Evolutionary conservation across 2,888 invertebrate species (phyloP), one percentile per base, ranked within the genome.

Genomic region (Aporophyla nigra): DNA sequence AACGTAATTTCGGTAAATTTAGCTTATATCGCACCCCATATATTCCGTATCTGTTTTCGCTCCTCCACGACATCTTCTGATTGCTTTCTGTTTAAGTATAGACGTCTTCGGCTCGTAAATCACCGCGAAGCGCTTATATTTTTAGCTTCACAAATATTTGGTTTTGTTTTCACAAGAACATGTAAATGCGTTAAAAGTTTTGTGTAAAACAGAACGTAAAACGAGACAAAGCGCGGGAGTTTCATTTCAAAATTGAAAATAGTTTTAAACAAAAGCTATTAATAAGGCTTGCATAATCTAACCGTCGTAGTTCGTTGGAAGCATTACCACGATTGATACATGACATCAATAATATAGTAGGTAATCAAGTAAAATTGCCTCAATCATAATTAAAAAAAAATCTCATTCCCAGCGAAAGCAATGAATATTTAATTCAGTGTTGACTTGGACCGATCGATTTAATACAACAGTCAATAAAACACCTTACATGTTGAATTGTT

Each of bases 201-300:
- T 77, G 53, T 83, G 86, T 86, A 59, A 71, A 83, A 78, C 83
- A n/a, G 73, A 86, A 86, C 79, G 73, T 59, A 58, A 68, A 59
- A 16, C 10, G 14, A 67, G 19, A 14, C 33, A 40, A 67, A n/a
- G 46, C 51, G 78, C 77, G 82, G n/a, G 16, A 82, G 61, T 16
- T 51, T 59, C 0, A 49, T 71, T 46, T 58, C 10, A 49, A 61
- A 49, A 59, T 24, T 33, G 9, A 54, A 40, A 24, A 16, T 16
- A 33, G 0, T 2, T n/a, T 10, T 54, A 1, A 14, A 7, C 0
- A 5, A 27, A n/a, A 59, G n/a, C 14, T n/a, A 14, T 6, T 5
- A 12, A 14, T 9, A 9, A 21, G 7, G 5, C 24, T 56, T 4
- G 16, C n/a, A 14, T 56, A 33, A 33, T 56, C 0, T 49, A 21